Evolutionary conservation across 2,797 vertebrate species (phyloP), one percentile per base, ranked within the genome.

Genomic region (Syndactyla subalaris): DNA sequence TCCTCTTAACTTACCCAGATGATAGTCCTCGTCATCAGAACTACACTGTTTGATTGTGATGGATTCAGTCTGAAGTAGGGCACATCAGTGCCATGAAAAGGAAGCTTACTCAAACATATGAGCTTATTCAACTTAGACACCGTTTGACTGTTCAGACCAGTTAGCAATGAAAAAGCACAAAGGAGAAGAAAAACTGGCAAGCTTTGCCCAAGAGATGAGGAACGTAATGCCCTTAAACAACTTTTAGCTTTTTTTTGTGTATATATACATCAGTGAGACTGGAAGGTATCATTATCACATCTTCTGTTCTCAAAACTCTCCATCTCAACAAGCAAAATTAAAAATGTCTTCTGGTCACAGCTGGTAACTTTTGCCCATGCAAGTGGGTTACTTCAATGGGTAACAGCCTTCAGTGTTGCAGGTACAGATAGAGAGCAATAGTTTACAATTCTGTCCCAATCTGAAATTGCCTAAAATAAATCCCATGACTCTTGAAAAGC

Each of bases 401-500:
- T 41, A 91, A 48, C 26, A 68, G 19, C 18, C 36, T 80, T 85
- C 38, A 82, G 34, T 27, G 1, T 12, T 79, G 15, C 26, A 79
- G 58, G 62, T 83, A 86, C 8, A 63, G 49, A 58, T 24, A 57
- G 12, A 71, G 11, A 62, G 11, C 51, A 65, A n/a, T 8, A 34
- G 51, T 65, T 91, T 51, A 22, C n/a, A 74, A 36, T 81, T 85
- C 77, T 90, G 19, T 68, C 14, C 29, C 29, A 6, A 34, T 92
- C 70, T 88, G 30, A 57, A 95, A 79, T 92, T 24, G 84, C 17
- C 89, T 94, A 66, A 91, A 95, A 96, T 93, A 95, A 94, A 92
- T 74, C 62, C 26, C 59, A 55, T 54, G 21, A 94, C 49, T 72
- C 75, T 92, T 92, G 84, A 92, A 93, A 96, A 94, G 12, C 39